phyloP scores from a whole-genome alignment of 2,113 vertebrate species.

The Crotophaga sulcirostris region DNA sequence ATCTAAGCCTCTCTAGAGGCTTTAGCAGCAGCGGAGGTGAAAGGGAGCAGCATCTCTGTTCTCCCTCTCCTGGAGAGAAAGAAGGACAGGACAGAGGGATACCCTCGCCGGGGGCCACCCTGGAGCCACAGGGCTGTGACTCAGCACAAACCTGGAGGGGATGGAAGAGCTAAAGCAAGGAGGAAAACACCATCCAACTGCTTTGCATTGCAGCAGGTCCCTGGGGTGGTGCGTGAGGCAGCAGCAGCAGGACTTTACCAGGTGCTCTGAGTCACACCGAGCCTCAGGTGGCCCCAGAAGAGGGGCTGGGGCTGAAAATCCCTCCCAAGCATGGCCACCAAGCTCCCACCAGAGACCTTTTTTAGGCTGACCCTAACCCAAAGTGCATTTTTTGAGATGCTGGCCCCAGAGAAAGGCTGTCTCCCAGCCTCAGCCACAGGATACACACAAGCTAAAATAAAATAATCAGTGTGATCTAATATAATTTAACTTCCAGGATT shows the following conservation, averaged over 20 bases:
- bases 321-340: rapidly evolving
- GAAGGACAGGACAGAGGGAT: background rate
- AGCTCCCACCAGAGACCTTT: rapidly evolving
- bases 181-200: background rate
- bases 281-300: background rate
- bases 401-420: background rate
- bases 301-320: background rate
- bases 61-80: background rate
- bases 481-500: background rate
- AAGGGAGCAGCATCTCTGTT: background rate
- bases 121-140: background rate
- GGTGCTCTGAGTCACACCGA: rapidly evolving
- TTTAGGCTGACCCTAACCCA: background rate
- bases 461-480: background rate
- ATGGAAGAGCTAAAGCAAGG: background rate
- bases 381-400: rapidly evolving
- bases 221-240: rapidly evolving
- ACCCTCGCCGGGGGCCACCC: rapidly evolving
- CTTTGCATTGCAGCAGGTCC: background rate
- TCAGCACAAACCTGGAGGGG: background rate
- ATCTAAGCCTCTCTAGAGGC: background rate
- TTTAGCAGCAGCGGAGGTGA: background rate
- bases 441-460: background rate
- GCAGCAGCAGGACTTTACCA: rapidly evolving
- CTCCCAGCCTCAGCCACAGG: background rate